Base-by-base conservation (phyloP, 2,113 vertebrate species). In the mouse (Mus musculus) region DNA sequence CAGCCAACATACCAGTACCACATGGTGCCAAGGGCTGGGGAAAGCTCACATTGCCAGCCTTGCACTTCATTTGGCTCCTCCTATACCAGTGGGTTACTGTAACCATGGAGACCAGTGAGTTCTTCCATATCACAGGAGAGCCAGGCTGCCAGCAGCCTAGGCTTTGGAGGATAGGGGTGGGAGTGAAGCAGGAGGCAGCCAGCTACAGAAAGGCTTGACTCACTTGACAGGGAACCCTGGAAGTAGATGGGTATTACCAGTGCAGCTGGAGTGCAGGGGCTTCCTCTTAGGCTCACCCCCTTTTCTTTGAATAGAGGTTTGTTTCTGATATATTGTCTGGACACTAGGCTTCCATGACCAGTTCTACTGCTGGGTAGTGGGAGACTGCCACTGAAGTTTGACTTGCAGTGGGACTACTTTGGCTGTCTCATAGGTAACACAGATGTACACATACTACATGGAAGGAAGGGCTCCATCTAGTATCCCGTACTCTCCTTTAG, bases 81-180 rank as follows among this genome's bases (percentile, higher is more conserved):
- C 97, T 8, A 16, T 94, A 94, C 89, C 97, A 98, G 97, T 97
- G 97, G 94, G 97, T 97, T 98, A 96, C 75, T 46, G 97, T 98
- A 96, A 97, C 98, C 98, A 97, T 97, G 97, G 97, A 96, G 94
- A 98, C 97, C 88, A 97, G 52, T 96, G 89, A 96, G 96, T 95
- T 97, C 96, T 96, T 97, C 96, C 97, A 77, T 92, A 95, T 86
- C 96, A 89, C 96, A 92, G 96, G 94, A 96, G 88, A 96, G 95
- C 91, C 93, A 93, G 97, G 65, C 78, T 96, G 97, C 96, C 95
- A 95, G 96, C 95, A 97, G 96, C 95, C 94, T 89, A 49, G 78
- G 91, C 95, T 96, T 89, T 46, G 95, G 97, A 96, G 92, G 95
- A 72, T 78, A 89, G 88, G 90, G 72, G 39, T 61, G 71, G 61